Percentiles rank a stretch among this genome's conserved stretches.
Evolutionary conservation across 2,797 vertebrate species (phyloP).

Genomic region (Xenentodon cancila): DNA sequence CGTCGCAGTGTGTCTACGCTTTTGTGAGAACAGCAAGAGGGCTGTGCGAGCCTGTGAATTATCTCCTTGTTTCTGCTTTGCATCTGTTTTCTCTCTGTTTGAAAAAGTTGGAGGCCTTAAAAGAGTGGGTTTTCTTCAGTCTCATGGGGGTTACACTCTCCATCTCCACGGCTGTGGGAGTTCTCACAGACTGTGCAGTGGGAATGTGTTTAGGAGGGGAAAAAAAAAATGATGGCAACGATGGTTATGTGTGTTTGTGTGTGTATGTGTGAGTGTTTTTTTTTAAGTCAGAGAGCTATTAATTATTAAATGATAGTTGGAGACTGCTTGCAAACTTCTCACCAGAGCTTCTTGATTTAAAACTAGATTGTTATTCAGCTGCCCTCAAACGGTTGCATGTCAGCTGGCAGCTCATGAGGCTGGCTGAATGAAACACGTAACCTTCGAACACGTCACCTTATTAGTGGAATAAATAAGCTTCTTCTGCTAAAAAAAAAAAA

Average conservation of each 20-base stretch:
- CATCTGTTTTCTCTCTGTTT: slow-evolving; percentile 77
- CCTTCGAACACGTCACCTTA: slow-evolving; percentile 65
- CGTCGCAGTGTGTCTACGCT: slow-evolving; percentile 59
- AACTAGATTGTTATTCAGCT: slow-evolving; percentile 69
- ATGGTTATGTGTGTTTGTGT: slow-evolving; percentile 52
- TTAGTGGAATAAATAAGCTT: slow-evolving; percentile 56
- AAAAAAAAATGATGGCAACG: slow-evolving; percentile 51
- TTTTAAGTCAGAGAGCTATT: slow-evolving; percentile 70
- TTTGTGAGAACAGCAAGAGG: slow-evolving; percentile 55
- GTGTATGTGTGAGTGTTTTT: slow-evolving; percentile 43
- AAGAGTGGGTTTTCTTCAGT: slow-evolving; percentile 67
- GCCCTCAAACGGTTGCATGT: slow-evolving; percentile 61
- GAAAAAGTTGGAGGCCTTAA: slow-evolving; percentile 74
- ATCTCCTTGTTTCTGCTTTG: slow-evolving; percentile 71
- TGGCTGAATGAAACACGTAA: slow-evolving; percentile 56
- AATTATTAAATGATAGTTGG: slow-evolving; percentile 78
- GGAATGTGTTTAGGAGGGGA: slow-evolving; percentile 65
- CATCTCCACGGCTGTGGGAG: slow-evolving; percentile 71
- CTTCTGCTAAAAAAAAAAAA: slow-evolving; percentile 36
- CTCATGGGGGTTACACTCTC: slow-evolving; percentile 68
- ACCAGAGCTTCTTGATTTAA: slow-evolving; percentile 66
- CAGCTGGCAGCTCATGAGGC: slow-evolving; percentile 48
- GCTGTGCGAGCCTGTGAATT: slow-evolving; percentile 61
- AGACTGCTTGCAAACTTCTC: slow-evolving; percentile 61
- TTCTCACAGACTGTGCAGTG: slow-evolving; percentile 76